Evolutionary conservation across 2,888 invertebrate species (phyloP).

Genomic region (Cryptus viduatorius): DNA sequence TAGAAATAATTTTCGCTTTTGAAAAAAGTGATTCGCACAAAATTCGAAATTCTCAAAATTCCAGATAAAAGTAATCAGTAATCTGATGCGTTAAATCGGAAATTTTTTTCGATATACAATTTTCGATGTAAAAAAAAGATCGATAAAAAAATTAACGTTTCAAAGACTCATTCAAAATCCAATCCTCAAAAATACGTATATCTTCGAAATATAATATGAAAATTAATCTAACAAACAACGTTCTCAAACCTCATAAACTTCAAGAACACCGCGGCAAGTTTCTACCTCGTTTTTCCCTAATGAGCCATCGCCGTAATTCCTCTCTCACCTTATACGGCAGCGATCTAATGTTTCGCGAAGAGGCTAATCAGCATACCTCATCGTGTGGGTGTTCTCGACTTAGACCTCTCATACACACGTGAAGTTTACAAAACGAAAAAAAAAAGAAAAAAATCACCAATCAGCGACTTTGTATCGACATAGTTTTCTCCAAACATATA

Average conservation of each 20-base stretch:
- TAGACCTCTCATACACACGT: not conserved
- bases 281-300: not conserved
- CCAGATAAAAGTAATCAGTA: too few relatives aligned
- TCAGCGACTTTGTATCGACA: slow-evolving; percentile 10
- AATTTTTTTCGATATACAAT: too few relatives aligned
- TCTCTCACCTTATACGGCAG: slow-evolving; percentile 56
- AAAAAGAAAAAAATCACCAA: not conserved
- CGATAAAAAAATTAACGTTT: too few relatives aligned
- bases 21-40: too few relatives aligned
- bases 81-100: too few relatives aligned
- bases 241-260: not conserved
- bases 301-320: slow-evolving; percentile 14
- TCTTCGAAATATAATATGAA: not conserved
- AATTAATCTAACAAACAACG: not conserved
- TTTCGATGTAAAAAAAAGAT: too few relatives aligned
- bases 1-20: too few relatives aligned
- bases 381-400: slow-evolving; percentile 39
- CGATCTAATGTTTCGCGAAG: slow-evolving; percentile 25
- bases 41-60: too few relatives aligned
- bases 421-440: not conserved
- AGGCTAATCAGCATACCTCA: slow-evolving; percentile 31
- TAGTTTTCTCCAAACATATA: not conserved
- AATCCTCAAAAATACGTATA: not conserved
- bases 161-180: not conserved
- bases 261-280: slow-evolving; percentile 1